Percentiles rank a stretch among this genome's conserved stretches.
Evolutionary conservation across 1,140 invertebrate genomes (phyloP).

Genomic region (Zaprionus inermis): DNA sequence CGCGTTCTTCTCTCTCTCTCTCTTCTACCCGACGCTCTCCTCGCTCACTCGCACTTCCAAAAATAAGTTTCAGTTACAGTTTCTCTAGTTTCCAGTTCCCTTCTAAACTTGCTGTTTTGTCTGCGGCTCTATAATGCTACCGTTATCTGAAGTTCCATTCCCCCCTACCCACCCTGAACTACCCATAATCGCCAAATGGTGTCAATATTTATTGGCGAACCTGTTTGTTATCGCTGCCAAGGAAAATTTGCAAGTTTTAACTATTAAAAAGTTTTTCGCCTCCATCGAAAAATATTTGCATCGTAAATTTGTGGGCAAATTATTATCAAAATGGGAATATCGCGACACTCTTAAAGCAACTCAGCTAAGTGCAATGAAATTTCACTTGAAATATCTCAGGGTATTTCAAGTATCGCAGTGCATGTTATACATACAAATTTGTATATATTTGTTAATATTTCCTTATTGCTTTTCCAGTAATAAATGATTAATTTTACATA

Average conservation of each 20-base stretch:
- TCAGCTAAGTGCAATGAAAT: background rate
- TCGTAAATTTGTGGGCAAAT: conserved; percentile 59
- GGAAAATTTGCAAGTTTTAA: conserved; percentile 78
- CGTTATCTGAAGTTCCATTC: conserved; percentile 53
- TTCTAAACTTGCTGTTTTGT: conserved; percentile 48
- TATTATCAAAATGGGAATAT: conserved; percentile 27
- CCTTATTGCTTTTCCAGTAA: no score
- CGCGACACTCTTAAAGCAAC: background rate
- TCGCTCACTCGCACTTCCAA: background rate
- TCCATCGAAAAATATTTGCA: conserved; percentile 56
- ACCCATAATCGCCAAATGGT: conserved; percentile 72
- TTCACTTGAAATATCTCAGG: background rate
- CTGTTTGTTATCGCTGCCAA: conserved; percentile 76
- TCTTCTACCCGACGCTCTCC: conserved; percentile 1
- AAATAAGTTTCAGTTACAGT: conserved; percentile 56
- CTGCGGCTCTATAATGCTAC: conserved; percentile 59
- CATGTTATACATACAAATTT: no score
- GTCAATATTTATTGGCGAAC: conserved; percentile 83
- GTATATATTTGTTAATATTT: no score
- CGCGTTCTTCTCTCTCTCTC: conserved; percentile 42
- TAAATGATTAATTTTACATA: no score
- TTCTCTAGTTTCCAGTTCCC: conserved; percentile 47
- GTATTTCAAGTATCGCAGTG: background rate
- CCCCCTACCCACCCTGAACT: background rate
- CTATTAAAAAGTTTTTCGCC: conserved; percentile 70